Evolutionary conservation across 2,797 vertebrate species (phyloP).

Genomic region (Pampus argenteus): DNA sequence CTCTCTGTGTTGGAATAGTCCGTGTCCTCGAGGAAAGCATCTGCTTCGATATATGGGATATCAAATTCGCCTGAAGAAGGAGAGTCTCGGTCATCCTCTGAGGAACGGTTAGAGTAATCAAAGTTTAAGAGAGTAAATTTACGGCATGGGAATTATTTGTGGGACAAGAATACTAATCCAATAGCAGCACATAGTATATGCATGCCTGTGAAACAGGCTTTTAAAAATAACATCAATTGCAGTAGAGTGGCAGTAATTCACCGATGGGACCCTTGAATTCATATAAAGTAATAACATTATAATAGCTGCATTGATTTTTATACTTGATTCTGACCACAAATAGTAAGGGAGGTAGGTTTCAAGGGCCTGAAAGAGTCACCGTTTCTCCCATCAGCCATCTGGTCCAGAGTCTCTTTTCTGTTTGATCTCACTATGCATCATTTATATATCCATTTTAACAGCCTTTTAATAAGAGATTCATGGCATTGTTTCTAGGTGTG

Average conservation of each 20-base stretch:
- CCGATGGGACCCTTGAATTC: constrained; percentile 1
- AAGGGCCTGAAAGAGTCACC: not conserved
- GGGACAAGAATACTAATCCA: constrained; percentile 51
- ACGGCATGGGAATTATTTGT: constrained; percentile 36
- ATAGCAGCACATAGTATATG: constrained; percentile 2
- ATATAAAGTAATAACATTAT: not conserved
- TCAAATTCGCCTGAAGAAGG: constrained; percentile 18
- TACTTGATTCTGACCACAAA: not conserved
- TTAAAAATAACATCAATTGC: constrained; percentile 23
- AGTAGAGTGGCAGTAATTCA: not conserved
- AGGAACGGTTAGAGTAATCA: constrained; percentile 42
- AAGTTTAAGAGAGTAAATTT: constrained; percentile 40
- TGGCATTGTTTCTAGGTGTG: constrained; percentile 38
- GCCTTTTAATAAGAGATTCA: constrained; percentile 49
- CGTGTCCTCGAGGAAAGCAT: constrained; percentile 55
- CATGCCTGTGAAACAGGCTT: constrained; percentile 42
- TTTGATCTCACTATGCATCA: constrained; percentile 68
- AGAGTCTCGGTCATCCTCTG: constrained; percentile 15
- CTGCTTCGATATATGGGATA: constrained; percentile 32
- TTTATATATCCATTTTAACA: constrained; percentile 45
- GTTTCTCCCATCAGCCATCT: constrained; percentile 33
- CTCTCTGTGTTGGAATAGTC: not conserved
- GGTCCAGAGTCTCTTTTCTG: constrained; percentile 27
- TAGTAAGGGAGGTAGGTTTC: not conserved
- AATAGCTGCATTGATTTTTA: constrained; percentile 17